Percentiles rank a stretch among this genome's conserved stretches.
Conservation (phyloP, 2,113 vertebrate genomes). For the Pygoscelis adeliae region DNA sequence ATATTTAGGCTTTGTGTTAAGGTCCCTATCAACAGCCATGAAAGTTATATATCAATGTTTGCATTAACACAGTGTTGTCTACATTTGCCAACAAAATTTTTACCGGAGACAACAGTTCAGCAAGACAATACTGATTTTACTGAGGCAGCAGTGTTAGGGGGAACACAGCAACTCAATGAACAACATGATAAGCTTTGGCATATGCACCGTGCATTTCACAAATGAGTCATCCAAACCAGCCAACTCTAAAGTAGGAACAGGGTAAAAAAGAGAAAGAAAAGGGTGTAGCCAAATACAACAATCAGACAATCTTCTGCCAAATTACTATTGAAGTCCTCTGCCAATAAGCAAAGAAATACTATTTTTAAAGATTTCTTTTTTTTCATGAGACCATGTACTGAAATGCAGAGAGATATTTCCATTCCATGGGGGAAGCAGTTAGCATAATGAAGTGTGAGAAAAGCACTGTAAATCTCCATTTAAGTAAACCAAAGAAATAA, state of each 20-base stretch:
- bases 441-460: neutral
- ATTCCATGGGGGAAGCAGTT: neutral
- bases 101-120: neutral
- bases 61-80: neutral
- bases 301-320: neutral
- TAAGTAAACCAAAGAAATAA: neutral
- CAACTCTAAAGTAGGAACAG: neutral
- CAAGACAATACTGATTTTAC: neutral
- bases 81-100: neutral
- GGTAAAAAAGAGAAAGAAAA: neutral
- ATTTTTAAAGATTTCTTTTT: neutral
- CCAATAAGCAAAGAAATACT: neutral
- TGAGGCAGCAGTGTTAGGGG: neutral
- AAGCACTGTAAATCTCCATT: neutral
- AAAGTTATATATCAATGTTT: neutral
- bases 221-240: neutral
- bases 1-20: neutral
- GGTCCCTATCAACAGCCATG: neutral
- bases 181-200: neutral
- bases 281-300: neutral
- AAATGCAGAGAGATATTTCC: neutral
- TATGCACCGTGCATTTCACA: neutral
- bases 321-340: neutral
- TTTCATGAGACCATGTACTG: neutral
- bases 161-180: neutral